Evolutionary conservation across 2,888 invertebrate species (phyloP).

Genomic region (Busseola fusca): DNA sequence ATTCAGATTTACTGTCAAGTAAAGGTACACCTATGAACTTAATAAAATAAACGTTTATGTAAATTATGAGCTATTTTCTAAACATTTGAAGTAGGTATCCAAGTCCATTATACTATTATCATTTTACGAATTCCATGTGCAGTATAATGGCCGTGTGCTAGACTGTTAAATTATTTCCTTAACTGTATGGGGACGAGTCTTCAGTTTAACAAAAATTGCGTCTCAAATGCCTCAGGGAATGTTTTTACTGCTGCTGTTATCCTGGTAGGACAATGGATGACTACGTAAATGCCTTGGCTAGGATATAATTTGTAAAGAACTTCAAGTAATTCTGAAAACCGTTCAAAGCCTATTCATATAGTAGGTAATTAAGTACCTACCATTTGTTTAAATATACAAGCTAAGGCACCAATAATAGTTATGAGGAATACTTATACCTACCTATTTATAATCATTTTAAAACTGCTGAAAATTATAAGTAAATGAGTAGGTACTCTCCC

Average conservation of each 20-base stretch:
- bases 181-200: not conserved
- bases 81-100: not conserved
- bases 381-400: not conserved
- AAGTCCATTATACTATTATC: not conserved
- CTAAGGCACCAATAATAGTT: not conserved
- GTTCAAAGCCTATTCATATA: not conserved
- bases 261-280: slow-evolving; percentile 1
- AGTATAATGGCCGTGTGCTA: not conserved
- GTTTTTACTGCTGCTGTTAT: not conserved
- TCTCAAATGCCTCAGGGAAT: not conserved
- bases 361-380: no score
- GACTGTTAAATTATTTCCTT: slow-evolving; percentile 19
- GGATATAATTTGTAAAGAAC: not conserved
- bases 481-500: not conserved
- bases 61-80: not conserved
- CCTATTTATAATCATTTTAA: slow-evolving; percentile 3
- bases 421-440: not conserved
- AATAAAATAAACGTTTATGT: not conserved
- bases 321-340: not conserved
- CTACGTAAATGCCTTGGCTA: not conserved
- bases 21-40: not conserved
- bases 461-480: not conserved
- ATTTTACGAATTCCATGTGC: not conserved
- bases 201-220: slow-evolving; percentile 2
- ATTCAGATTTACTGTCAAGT: not conserved